Evolutionary conservation across 2,888 invertebrate species (phyloP).

Genomic region (Aleiodes alternator): DNA sequence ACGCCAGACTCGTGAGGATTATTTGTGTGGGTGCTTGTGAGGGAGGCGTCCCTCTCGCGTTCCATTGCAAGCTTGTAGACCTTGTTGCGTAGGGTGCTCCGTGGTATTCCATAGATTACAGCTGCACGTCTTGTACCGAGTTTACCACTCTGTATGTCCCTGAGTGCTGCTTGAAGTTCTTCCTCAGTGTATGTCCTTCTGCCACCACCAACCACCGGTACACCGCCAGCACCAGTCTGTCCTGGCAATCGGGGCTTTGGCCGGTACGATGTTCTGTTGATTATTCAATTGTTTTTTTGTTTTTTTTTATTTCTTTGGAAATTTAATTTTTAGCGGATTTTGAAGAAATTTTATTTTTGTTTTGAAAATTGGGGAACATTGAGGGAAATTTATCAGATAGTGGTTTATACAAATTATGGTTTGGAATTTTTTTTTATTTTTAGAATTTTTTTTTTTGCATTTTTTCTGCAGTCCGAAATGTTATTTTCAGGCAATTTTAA

Average conservation of each 20-base stretch:
- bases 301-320: too few species aligned
- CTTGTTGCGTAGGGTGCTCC: constrained; percentile 97
- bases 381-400: too few species aligned
- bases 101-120: constrained; percentile 96
- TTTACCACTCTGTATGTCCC: constrained; percentile 94
- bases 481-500: too few species aligned
- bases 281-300: too few species aligned
- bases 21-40: constrained; percentile 74
- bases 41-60: constrained; percentile 82
- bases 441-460: too few species aligned
- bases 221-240: constrained; percentile 87
- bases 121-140: constrained; percentile 95
- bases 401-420: too few species aligned
- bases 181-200: constrained; percentile 95
- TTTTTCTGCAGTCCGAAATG: too few species aligned
- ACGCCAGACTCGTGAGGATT: constrained; percentile 70
- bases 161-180: constrained; percentile 94
- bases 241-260: constrained; percentile 83
- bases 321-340: too few species aligned
- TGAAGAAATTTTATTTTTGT: too few species aligned
- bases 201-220: constrained; percentile 84
- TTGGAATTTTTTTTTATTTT: too few species aligned
- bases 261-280: constrained; percentile 77
- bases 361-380: too few species aligned
- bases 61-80: constrained; percentile 90